phyloP scores from a whole-genome alignment of 2,888 invertebrate species.

The Capitulum mitella region DNA sequence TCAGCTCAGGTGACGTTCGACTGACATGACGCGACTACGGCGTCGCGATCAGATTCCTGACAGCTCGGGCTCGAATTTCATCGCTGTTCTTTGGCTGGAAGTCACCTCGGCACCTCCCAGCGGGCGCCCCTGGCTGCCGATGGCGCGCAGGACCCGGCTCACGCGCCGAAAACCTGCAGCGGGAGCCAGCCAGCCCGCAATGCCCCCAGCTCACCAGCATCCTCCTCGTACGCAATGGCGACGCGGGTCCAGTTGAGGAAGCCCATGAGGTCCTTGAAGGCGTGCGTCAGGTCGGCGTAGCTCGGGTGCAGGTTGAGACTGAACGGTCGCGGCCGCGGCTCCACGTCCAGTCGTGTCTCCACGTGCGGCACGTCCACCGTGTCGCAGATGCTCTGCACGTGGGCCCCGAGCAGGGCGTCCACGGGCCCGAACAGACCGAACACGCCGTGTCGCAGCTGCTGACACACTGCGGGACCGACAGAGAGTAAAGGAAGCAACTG shows the following conservation, averaged over 20 bases:
- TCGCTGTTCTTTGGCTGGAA: too few relatives aligned
- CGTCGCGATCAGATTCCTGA: too few relatives aligned
- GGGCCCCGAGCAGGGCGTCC: constrained; percentile 69
- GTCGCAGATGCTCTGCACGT: constrained; percentile 81
- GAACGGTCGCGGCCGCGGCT: constrained; percentile 50
- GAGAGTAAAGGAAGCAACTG: not conserved
- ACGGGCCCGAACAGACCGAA: constrained; percentile 82
- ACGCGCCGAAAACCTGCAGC: not conserved
- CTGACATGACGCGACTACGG: too few relatives aligned
- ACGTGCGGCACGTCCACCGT: constrained; percentile 85
- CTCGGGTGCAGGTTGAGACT: constrained; percentile 85
- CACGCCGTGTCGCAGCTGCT: constrained; percentile 72
- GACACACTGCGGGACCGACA: constrained; percentile 59
- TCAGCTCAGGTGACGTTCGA: too few relatives aligned
- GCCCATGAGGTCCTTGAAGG: constrained; percentile 44
- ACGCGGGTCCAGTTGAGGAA: constrained; percentile 47
- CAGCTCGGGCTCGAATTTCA: too few relatives aligned
- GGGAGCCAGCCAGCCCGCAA: not conserved
- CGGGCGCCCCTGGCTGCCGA: too few relatives aligned
- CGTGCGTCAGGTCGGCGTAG: constrained; percentile 65
- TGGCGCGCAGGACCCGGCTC: too few relatives aligned
- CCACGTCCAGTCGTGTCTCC: constrained; percentile 60
- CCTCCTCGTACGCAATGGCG: constrained; percentile 48
- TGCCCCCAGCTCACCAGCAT: constrained; percentile 33
- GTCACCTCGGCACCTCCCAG: too few relatives aligned